Base-by-base conservation (phyloP, 2,797 vertebrate genomes). In the Oryzias sinensis region DNA sequence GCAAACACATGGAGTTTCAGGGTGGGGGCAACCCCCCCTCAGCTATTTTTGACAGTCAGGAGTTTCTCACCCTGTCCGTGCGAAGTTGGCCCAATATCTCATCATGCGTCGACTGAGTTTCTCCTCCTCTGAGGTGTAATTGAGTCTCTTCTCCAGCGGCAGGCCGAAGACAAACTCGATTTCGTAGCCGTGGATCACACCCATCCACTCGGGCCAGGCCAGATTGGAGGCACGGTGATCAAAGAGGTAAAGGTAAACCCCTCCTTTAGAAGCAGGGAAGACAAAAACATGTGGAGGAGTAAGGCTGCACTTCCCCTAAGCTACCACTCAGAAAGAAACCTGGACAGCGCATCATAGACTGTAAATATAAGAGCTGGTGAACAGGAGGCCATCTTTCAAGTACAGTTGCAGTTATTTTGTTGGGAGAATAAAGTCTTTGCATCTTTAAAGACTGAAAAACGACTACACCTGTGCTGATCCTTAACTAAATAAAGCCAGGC, bases 31-130 rank as follows among this genome's bases (percentile, higher is more conserved):
- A 37, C 11, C 33, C 2, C 9, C 3, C 33, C 29, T 3, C 29
- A 33, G 29, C 29, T 45, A 8, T 41, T 14, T 1, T 6, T 40
- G 14, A 1, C 25, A 22, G 11, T 50, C 6, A 22, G 40, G 75
- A 14, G 7, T 18, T 45, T 62, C 90, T 90, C 79, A 97, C 96
- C 96, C 96, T 2, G 92, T 94, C 54, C 94, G 90, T 55, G 96
- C 96, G 52, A 98, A 97, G 89, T 95, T 97, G 68, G 92, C 94
- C 96, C 96, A 98, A 80, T 96, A 96, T 88, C 76, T 93, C 96
- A 98, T 97, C 73, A 97, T 93, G 51, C 93, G 89, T 7, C 90
- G 91, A 76, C 95, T 96, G 65, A 98, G 90, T 52, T 77, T 89
- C 70, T 93, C 92, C 80, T 98, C 96, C 11, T 95, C 91, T 0